Evolutionary conservation across 1,140 invertebrate species (phyloP).

Genomic region (Leptinotarsa defecta): DNA sequence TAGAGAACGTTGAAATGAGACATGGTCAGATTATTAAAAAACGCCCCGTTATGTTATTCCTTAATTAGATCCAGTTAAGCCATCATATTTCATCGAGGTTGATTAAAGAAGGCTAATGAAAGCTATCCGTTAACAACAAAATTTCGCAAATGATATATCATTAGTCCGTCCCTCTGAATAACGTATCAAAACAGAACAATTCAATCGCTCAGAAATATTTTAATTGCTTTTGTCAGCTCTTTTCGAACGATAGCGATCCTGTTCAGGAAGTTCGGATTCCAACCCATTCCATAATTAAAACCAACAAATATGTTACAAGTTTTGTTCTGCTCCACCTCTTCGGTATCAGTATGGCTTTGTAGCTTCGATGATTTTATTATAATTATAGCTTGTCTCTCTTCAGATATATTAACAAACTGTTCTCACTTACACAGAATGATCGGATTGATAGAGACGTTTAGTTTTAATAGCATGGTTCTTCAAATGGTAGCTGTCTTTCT

Average conservation of each 20-base stretch:
- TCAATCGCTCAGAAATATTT: neutral
- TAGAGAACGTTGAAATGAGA: no score
- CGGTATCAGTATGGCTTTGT: neutral
- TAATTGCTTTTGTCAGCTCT: neutral
- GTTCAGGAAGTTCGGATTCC: conserved; percentile 2
- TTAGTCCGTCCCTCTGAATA: conserved; percentile 2
- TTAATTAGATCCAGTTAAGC: conserved; percentile 6
- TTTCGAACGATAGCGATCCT: neutral
- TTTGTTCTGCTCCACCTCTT: conserved; percentile 5
- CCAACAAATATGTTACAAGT: conserved; percentile 3
- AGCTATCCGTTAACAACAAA: neutral
- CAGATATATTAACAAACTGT: neutral
- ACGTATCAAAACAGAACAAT: conserved; percentile 5
- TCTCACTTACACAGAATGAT: neutral
- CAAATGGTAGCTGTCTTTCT: neutral
- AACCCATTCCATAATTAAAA: conserved; percentile 3
- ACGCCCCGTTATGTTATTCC: neutral
- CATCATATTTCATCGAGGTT: neutral
- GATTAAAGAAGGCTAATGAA: neutral
- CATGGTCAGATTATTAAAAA: neutral
- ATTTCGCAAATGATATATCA: conserved; percentile 8
- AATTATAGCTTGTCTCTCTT: neutral
- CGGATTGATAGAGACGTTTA: neutral
- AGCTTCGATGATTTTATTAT: neutral
- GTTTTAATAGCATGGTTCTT: neutral